Conservation (phyloP, 2,797 vertebrate genomes). For the Stomatorhinus walkeri region DNA sequence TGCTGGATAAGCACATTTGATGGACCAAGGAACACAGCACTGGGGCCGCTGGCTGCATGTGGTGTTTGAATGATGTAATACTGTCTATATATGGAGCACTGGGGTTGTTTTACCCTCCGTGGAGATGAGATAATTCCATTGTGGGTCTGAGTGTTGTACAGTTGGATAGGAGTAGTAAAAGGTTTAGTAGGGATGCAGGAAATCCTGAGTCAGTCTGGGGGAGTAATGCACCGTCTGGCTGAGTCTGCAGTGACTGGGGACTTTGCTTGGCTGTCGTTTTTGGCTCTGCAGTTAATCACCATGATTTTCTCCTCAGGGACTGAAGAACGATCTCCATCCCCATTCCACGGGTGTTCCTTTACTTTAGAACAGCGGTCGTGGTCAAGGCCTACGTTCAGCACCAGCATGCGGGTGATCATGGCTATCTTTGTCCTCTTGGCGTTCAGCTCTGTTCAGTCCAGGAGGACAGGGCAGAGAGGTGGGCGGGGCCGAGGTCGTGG, state of each 20-base stretch:
- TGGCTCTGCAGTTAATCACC: not conserved
- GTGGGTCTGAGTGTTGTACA: not conserved
- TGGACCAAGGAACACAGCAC: not conserved
- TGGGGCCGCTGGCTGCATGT: not conserved
- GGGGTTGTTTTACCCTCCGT: not conserved
- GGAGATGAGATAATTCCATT: not conserved
- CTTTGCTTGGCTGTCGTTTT: not conserved
- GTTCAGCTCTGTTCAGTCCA: slow-evolving; percentile 58
- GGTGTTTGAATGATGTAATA: not conserved
- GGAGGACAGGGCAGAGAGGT: slow-evolving; percentile 52
- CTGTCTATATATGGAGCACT: not conserved
- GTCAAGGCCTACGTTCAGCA: slow-evolving; percentile 38
- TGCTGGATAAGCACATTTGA: not conserved
- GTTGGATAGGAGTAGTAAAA: not conserved
- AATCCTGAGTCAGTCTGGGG: not conserved
- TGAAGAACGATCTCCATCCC: slow-evolving; percentile 51
- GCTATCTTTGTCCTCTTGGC: slow-evolving; percentile 68
- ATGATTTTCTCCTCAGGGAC: slow-evolving; percentile 48
- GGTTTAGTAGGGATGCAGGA: not conserved
- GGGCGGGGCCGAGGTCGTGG: slow-evolving; percentile 44
- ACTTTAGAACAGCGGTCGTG: slow-evolving; percentile 32
- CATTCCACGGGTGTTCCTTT: slow-evolving; percentile 47
- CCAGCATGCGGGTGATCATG: slow-evolving; percentile 71
- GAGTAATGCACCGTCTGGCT: not conserved
- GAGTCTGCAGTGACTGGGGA: not conserved